phyloP scores from a whole-genome alignment of 2,888 invertebrate species.

The Entomobrya multifasciata region DNA sequence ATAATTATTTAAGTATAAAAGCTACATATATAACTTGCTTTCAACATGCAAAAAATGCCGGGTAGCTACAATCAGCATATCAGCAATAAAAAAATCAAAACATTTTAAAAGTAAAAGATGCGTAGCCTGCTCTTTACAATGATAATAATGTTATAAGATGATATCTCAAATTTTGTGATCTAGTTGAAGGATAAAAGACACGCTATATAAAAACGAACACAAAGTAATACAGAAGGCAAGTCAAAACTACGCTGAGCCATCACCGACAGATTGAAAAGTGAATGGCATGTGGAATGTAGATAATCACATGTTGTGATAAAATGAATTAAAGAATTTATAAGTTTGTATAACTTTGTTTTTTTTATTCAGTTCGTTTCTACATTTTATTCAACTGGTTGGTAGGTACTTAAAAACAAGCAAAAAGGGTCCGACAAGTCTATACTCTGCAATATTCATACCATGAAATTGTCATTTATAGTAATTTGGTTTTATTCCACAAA shows the following conservation, averaged over 20 bases:
- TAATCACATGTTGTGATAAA: constrained; percentile 70
- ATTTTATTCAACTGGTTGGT: constrained; percentile 32
- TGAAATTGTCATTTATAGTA: too few relatives aligned
- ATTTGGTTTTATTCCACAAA: too few relatives aligned
- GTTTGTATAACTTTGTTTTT: too few relatives aligned
- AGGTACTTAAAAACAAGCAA: too few relatives aligned
- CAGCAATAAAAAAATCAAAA: neutral
- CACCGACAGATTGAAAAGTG: constrained; percentile 66
- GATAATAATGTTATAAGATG: neutral
- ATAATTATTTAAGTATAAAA: constrained; percentile 55
- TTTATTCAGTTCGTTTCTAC: constrained; percentile 24
- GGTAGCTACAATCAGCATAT: constrained; percentile 4
- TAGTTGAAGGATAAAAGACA: constrained; percentile 2
- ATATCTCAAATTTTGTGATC: neutral
- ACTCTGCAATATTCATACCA: too few relatives aligned
- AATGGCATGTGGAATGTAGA: constrained; percentile 73
- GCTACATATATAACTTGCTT: constrained; percentile 22
- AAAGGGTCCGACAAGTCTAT: too few relatives aligned
- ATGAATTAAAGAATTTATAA: constrained; percentile 50
- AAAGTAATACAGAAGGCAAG: neutral
- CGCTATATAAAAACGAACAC: neutral
- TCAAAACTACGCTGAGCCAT: neutral
- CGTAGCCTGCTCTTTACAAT: neutral
- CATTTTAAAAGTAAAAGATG: neutral
- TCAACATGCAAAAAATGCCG: constrained; percentile 40